Evolutionary conservation across 2,888 invertebrate genomes (phyloP), one percentile per base, ranked within the genome.

Genomic region (Operophtera brumata): DNA sequence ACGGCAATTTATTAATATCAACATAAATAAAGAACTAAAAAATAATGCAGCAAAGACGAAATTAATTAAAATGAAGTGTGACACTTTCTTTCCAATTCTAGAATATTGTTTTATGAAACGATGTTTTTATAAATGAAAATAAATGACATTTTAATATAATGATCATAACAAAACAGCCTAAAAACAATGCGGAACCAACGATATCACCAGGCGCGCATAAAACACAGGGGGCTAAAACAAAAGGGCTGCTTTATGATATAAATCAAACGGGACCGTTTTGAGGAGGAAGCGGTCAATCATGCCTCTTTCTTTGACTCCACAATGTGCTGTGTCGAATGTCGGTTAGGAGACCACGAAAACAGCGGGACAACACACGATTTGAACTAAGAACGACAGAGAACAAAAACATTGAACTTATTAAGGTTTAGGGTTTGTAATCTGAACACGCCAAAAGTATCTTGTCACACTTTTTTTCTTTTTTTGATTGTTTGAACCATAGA

Each of bases 251-350:
- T 56, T 57, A 62, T 55, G 70, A 73, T 67, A 80, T 84, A 79
- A 82, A 83, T 84, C 82, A 84, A 78, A 77, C 64, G 76, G 73
- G 79, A 77, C 79, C 77, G 80, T 78, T 80, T 73, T 74, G 76
- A 77, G 70, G 75, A 86, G 87, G 87, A 86, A 87, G 70, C 84
- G 82, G 85, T 88, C 85, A 82, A 87, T 88, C 87, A 88, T 83
- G 77, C 80, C 80, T 80, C 82, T 81, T 82, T 79, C 74, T 73
- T 75, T 73, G 61, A 67, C 66, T 72, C 71, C 64, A 73, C 73
- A 73, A 71, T 71, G 71, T 75, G 75, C 71, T 67, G 47, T 64
- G 69, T 64, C 65, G 59, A 65, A 61, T 58, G 66, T 58, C 62
- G 57, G 64, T 62, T 55, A 43, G 26, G 10, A 59, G 62, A 77